A percentile compares a stretch with the other conserved stretches of the same genome.
These are phyloP conservation scores for Cetonia aurata DNA, from an alignment of 2,888 invertebrate species.

Conservation along the genomic window DNA sequence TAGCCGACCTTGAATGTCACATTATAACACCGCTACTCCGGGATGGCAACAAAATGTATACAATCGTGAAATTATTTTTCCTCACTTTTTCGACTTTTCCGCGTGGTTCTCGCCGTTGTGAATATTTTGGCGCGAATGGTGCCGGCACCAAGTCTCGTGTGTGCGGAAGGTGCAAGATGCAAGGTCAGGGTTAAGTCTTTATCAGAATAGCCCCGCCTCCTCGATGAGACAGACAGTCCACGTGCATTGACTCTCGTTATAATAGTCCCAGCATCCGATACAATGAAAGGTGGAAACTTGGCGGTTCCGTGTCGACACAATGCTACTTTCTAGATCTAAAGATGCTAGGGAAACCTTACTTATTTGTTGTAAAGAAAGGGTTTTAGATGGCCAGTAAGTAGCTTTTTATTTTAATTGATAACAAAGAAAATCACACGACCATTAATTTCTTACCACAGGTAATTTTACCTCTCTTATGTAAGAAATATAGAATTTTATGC, in stretches of 20 bases:
- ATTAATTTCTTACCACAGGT: too few species aligned
- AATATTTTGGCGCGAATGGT: slow-evolving; percentile 42
- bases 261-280: slow-evolving; percentile 35
- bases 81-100: slow-evolving; percentile 1
- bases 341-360: slow-evolving; percentile 7
- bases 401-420: too few species aligned
- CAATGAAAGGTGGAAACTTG: slow-evolving; percentile 25
- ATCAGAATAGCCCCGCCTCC: slow-evolving; percentile 51
- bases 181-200: slow-evolving; percentile 66
- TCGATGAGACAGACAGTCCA: slow-evolving; percentile 48
- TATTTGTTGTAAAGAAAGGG: too few species aligned
- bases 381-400: too few species aligned
- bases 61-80: slow-evolving; percentile 16
- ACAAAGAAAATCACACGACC: too few species aligned
- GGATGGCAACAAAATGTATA: slow-evolving; percentile 41
- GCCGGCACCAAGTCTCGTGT: slow-evolving; percentile 45
- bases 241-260: slow-evolving; percentile 44
- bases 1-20: slow-evolving; percentile 50
- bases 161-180: slow-evolving; percentile 63
- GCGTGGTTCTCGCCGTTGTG: not conserved
- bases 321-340: slow-evolving; percentile 37
- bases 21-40: slow-evolving; percentile 46
- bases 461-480: too few species aligned
- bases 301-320: slow-evolving; percentile 16
- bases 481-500: too few species aligned